Evolutionary conservation across 1,140 invertebrate genomes (phyloP), one percentile per base, ranked within the genome.

Genomic region (Camponotus vicinus): DNA sequence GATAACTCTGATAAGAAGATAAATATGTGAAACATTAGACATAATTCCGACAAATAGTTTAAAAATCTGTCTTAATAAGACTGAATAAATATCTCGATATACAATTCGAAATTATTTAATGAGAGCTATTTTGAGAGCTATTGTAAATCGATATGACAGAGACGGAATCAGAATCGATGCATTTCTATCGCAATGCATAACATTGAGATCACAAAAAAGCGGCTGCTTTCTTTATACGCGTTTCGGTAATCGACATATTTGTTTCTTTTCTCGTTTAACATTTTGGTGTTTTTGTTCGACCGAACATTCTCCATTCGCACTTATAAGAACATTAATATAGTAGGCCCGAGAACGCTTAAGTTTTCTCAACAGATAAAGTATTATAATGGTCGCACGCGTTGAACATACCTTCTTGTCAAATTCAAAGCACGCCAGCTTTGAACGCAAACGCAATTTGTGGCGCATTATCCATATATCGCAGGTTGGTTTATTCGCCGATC

Each of bases 341-440:
- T 37, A 77, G 76, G 67, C 80, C 78, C 69, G 69, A 83, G 75
- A 75, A 82, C 86, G 76, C 85, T 82, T 89, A 69, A 87, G 75
- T 86, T 88, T 92, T 89, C 91, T 92, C 86, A 92, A 92, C 91
- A 92, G 86, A 85, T 88, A 92, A 86, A 92, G 85, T 90, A 90
- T 92, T 67, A 67, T 64, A 77, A 92, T 92, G 93, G 90, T 91
- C 94, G 94, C 94, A 95, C 94, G 94, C 94, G 92, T 89, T 87
- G 80, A 94, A 95, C 94, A 93, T 95, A 95, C 94, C 94, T 95
- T 95, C 86, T 95, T 95, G 83, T 87, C 93, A 92, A 94, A 94
- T 93, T 93, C 93, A 95, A 94, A 93, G 93, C 93, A 93, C 93
- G 92, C 91, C 91, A 91, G 91, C 88, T 92, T 92, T 87, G 92